A percentile compares a stretch with the other conserved stretches of the same genome.
These are phyloP conservation scores for Gastrophryne carolinensis DNA, from an alignment of 2,797 vertebrate species.

Conservation along the genomic window DNA sequence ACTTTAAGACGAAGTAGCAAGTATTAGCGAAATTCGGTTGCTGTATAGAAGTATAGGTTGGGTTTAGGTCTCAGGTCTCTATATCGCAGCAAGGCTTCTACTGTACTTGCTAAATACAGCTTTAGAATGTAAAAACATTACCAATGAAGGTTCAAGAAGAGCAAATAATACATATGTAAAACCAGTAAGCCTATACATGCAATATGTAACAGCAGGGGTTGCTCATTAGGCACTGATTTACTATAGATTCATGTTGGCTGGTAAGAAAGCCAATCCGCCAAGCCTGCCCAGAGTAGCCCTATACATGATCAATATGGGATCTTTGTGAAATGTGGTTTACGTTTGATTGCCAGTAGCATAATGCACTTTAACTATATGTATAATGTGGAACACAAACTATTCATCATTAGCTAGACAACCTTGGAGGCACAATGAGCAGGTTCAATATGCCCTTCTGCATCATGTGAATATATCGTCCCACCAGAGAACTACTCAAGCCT, in stretches of 20 bases:
- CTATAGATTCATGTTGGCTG: slow-evolving; percentile 15
- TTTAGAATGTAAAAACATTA: too few relatives aligned
- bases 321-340: background rate
- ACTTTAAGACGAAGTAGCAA: too few relatives aligned
- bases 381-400: background rate
- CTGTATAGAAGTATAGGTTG: too few relatives aligned
- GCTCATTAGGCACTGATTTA: slow-evolving; percentile 2
- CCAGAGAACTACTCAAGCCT: slow-evolving; percentile 29
- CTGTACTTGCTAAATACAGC: too few relatives aligned
- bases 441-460: slow-evolving; percentile 2
- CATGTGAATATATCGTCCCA: slow-evolving; percentile 25
- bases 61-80: too few relatives aligned
- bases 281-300: background rate
- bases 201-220: slow-evolving; percentile 24
- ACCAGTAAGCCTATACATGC: too few relatives aligned
- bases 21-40: too few relatives aligned
- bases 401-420: background rate
- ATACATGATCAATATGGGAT: slow-evolving; percentile 8
- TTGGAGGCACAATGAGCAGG: slow-evolving; percentile 23
- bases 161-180: too few relatives aligned
- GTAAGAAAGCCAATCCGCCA: slow-evolving; percentile 15
- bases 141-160: too few relatives aligned
- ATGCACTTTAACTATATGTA: background rate
- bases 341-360: background rate
- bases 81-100: too few relatives aligned